These are phyloP conservation scores for Drosophila kuntzei DNA, from an alignment of 2,888 invertebrate genomes.

Conservation along the genomic window DNA sequence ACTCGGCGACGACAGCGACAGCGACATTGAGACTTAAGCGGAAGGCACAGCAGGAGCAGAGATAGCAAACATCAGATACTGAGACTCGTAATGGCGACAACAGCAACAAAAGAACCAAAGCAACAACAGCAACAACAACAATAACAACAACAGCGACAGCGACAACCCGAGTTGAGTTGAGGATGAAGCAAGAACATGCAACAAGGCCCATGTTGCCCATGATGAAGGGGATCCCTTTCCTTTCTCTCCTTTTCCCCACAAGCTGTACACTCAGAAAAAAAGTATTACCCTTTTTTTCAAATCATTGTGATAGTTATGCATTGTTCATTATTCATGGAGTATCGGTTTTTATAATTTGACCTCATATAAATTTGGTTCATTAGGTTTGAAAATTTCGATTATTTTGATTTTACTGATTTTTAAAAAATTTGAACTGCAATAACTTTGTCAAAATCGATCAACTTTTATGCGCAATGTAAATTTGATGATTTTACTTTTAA, in stretches of 20 bases:
- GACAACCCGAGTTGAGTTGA: slow-evolving; percentile 19
- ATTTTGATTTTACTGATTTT: no score
- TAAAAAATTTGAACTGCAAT: no score
- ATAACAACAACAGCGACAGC: neutral
- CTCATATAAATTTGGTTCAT: no score
- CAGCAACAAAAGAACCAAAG: slow-evolving; percentile 52
- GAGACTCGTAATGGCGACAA: slow-evolving; percentile 78
- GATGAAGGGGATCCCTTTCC: slow-evolving; percentile 17
- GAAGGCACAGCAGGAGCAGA: slow-evolving; percentile 84
- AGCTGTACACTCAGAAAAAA: neutral
- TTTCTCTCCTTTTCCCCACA: neutral
- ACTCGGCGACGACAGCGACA: slow-evolving; percentile 63
- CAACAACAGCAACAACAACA: slow-evolving; percentile 14
- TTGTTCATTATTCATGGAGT: no score
- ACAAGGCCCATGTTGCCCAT: slow-evolving; percentile 33
- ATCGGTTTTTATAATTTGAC: no score
- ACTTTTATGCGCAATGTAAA: no score
- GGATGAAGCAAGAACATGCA: slow-evolving; percentile 24
- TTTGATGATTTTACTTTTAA: no score
- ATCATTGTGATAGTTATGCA: no score
- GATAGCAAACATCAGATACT: slow-evolving; percentile 84
- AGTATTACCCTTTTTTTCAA: neutral
- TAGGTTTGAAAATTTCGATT: no score
- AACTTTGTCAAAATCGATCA: no score
- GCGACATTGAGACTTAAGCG: slow-evolving; percentile 80